Base-by-base conservation (phyloP, 2,888 invertebrate genomes). In the Ceraclea dissimilis region DNA sequence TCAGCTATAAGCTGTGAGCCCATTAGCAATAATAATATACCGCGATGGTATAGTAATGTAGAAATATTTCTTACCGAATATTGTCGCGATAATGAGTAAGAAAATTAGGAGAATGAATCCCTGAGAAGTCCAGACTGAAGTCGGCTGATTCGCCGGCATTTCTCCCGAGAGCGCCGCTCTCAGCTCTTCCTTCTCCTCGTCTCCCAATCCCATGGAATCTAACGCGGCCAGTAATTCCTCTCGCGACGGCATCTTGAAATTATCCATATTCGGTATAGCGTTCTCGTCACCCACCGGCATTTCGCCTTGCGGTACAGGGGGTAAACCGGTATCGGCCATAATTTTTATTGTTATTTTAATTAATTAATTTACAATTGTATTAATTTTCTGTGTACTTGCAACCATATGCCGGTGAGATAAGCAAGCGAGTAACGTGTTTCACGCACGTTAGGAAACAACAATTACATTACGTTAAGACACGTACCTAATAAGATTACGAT, bases 121-220 rank as follows among this genome's bases (percentile, higher is more conserved):
- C 72, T 75, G 59, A 19, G 1, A 69, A 8, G 19, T 70, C 71
- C 59, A 75, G 46, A 50, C 43, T 34, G 31, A n/a, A 52, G 49
- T 22, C 63, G 61, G 33, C 64, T 68, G 0, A 1, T 74, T 69
- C 64, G 68, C 70, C 0, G 69, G 76, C 50, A 71, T 70, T 47
- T 76, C 71, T 1, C 74, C 70, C 1, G 74, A 68, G 49, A 85
- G 65, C 66, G 79, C 73, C 1, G 72, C 72, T 54, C 73, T 76
- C 18, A 87, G 64, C 52, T 72, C 76, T n/a, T 79, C 79, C 61
- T 79, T 83, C 52, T 84, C 79, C 19, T 82, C 82, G 4, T 85
- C 85, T 51, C 78, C 71, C 2, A 87, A 66, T 2, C 79, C 81
- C 64, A 83, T 74, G 0, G 73, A 67, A 18, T 86, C 79, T 19